These are phyloP conservation scores for Petrocephalus schoutedeni DNA, from an alignment of 2,797 vertebrate species.

Conservation along the genomic window DNA sequence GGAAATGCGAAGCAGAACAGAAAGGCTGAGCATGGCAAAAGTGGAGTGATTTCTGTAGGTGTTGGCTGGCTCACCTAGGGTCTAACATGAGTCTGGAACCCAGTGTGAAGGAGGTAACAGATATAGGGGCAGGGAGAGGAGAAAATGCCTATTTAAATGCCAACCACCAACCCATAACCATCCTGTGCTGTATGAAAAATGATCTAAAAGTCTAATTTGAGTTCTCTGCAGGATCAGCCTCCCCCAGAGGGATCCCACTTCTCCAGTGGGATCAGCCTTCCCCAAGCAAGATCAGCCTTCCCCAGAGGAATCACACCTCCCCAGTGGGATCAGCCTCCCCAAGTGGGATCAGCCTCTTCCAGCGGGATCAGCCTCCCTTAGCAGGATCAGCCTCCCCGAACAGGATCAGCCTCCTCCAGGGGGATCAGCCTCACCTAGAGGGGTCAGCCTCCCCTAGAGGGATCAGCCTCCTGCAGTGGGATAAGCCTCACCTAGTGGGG, in stretches of 20 bases:
- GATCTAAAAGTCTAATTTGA: neutral
- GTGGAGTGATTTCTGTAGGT: neutral
- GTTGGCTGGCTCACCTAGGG: neutral
- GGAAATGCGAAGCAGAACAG: neutral
- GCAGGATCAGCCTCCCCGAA: neutral
- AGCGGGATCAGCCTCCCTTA: neutral
- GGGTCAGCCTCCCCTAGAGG: no score
- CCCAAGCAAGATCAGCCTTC: neutral
- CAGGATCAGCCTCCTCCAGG: neutral
- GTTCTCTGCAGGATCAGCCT: neutral
- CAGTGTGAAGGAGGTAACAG: neutral
- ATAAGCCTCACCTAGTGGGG: no score
- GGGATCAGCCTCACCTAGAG: no score
- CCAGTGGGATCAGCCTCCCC: neutral
- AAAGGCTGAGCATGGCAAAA: neutral
- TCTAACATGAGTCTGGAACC: neutral
- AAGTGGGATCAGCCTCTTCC: neutral
- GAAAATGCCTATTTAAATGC: neutral
- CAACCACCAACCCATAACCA: neutral
- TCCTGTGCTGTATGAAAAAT: neutral
- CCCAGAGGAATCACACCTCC: neutral
- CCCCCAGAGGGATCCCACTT: neutral
- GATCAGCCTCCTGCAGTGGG: no score
- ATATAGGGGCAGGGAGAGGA: neutral
- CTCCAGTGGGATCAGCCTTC: neutral